Percentiles rank a stretch among this genome's conserved stretches.
Evolutionary conservation across 2,113 vertebrate species (phyloP).

Genomic region (Hydrolagus affinis): DNA sequence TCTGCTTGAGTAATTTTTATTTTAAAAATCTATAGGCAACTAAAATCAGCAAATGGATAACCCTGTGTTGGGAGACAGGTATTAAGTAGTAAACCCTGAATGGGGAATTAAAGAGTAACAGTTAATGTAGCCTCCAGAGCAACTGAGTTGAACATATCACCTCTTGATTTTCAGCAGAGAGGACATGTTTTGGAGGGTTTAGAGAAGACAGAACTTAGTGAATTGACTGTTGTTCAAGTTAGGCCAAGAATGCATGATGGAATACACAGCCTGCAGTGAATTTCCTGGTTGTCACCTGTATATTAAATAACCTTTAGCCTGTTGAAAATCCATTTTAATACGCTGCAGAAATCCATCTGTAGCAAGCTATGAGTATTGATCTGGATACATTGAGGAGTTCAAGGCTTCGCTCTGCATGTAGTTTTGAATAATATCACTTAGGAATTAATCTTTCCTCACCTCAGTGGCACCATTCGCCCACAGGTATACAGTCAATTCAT

Average conservation of each 20-base stretch:
- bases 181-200: too few species aligned
- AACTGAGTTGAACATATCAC: too few species aligned
- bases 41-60: too few species aligned
- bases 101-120: too few species aligned
- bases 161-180: too few species aligned
- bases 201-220: neutral
- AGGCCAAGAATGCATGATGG: slow-evolving; percentile 11
- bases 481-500: too few species aligned
- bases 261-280: slow-evolving; percentile 7
- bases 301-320: slow-evolving; percentile 23
- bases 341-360: neutral
- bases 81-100: too few species aligned
- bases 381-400: slow-evolving; percentile 1
- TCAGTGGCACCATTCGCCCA: neutral
- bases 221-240: neutral
- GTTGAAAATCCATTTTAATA: slow-evolving; percentile 28
- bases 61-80: too few species aligned
- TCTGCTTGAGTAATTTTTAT: too few species aligned
- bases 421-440: neutral
- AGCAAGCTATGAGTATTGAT: slow-evolving; percentile 11
- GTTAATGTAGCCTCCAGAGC: too few species aligned
- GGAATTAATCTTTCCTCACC: neutral
- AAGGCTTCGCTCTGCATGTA: neutral
- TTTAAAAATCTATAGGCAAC: too few species aligned
- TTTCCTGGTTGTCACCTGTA: slow-evolving; percentile 25